Evolutionary conservation across 1,140 invertebrate species (phyloP).

Genomic region (Neodiprion fabricii): DNA sequence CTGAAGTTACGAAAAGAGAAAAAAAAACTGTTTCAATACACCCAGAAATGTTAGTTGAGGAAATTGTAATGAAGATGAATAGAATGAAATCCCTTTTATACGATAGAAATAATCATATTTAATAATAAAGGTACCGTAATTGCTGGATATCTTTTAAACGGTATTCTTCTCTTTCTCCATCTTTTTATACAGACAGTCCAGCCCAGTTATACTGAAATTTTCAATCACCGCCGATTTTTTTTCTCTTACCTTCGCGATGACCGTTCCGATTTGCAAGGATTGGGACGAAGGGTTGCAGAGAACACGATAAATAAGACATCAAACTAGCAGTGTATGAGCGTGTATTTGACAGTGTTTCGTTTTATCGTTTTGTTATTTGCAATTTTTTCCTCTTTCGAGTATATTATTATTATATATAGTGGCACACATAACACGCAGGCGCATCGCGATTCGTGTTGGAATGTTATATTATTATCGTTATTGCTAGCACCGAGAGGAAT

Average conservation of each 20-base stretch:
- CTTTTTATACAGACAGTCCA: too few species aligned
- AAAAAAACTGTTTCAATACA: too few species aligned
- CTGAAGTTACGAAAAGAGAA: too few species aligned
- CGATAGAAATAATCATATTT: too few species aligned
- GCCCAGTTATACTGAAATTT: background rate
- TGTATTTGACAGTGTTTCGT: constrained; percentile 58
- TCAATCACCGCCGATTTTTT: background rate
- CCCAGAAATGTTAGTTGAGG: too few species aligned
- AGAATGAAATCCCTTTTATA: too few species aligned
- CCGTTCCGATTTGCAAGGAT: background rate
- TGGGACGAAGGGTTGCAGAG: constrained; percentile 10
- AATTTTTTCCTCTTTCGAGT: constrained; percentile 19
- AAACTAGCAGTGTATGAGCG: constrained; percentile 55
- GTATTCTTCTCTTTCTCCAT: too few species aligned
- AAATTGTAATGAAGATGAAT: too few species aligned
- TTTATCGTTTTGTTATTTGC: constrained; percentile 31
- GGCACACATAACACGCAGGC: constrained; percentile 51
- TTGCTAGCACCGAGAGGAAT: background rate
- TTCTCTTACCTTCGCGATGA: constrained; percentile 13
- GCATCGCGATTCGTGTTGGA: constrained; percentile 46
- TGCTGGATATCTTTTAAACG: too few species aligned
- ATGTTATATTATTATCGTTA: constrained; percentile 57
- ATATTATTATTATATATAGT: constrained; percentile 41
- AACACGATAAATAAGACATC: background rate
- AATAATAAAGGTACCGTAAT: too few species aligned